Percentiles rank a stretch among this genome's conserved stretches.
Evolutionary conservation across 2,888 invertebrate species (phyloP).

Genomic region (Poecilobothrus nobilitatus): DNA sequence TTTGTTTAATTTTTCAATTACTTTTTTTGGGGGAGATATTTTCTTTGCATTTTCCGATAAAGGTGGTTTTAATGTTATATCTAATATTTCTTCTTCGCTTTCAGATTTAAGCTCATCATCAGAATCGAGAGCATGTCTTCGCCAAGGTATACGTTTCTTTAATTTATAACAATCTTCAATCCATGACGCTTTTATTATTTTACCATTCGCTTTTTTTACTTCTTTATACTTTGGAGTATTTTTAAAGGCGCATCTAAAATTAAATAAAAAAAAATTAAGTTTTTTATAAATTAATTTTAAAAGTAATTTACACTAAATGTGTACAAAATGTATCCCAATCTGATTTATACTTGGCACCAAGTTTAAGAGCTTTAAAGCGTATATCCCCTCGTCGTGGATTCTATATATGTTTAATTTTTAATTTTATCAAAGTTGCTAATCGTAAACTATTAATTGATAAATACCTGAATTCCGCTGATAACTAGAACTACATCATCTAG

Average conservation of each 20-base stretch:
- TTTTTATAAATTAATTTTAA: slow-evolving; percentile 14
- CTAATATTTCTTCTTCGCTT: slow-evolving; percentile 40
- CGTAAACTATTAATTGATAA: slow-evolving; percentile 7
- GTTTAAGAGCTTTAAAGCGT: slow-evolving; percentile 57
- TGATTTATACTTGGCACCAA: slow-evolving; percentile 71
- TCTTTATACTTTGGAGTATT: slow-evolving; percentile 81
- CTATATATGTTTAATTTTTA: slow-evolving; percentile 30
- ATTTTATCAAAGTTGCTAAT: neutral
- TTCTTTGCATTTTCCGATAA: slow-evolving; percentile 8
- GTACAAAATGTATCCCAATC: slow-evolving; percentile 72
- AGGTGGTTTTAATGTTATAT: slow-evolving; percentile 27
- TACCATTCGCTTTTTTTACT: slow-evolving; percentile 53
- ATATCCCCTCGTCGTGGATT: slow-evolving; percentile 67
- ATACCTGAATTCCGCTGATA: slow-evolving; percentile 67
- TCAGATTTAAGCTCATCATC: slow-evolving; percentile 30
- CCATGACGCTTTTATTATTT: slow-evolving; percentile 66
- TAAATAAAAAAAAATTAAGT: neutral
- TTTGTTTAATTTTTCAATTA: neutral
- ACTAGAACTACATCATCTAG: slow-evolving; percentile 63
- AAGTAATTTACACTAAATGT: slow-evolving; percentile 67
- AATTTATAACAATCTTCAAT: slow-evolving; percentile 54
- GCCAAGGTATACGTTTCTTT: slow-evolving; percentile 47
- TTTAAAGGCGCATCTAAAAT: slow-evolving; percentile 72
- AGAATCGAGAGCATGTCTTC: slow-evolving; percentile 37
- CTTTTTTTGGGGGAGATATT: neutral